These are phyloP conservation scores for Pseudochromis fuscus DNA, from an alignment of 2,797 vertebrate genomes.

Conservation along the genomic window DNA sequence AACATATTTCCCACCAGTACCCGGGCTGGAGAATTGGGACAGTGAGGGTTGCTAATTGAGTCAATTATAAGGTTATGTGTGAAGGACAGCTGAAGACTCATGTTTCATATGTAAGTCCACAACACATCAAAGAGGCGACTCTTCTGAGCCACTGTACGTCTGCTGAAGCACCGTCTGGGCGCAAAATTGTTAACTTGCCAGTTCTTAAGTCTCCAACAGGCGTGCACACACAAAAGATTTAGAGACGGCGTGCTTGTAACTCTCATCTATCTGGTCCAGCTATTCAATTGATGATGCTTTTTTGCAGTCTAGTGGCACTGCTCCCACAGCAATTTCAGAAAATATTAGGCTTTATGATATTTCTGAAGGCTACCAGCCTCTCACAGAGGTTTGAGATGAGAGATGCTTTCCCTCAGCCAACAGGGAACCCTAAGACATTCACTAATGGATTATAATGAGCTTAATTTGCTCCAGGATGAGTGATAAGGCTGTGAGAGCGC, in stretches of 20 bases:
- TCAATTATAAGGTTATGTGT: conserved; percentile 70
- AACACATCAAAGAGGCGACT: conserved; percentile 32
- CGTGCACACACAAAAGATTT: conserved; percentile 6
- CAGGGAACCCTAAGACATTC: conserved; percentile 68
- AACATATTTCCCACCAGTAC: conserved; percentile 74
- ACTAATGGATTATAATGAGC: conserved; percentile 80
- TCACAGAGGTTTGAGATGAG: conserved; percentile 66
- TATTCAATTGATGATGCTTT: conserved; percentile 28
- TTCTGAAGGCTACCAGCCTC: conserved; percentile 53
- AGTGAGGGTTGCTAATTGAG: conserved; percentile 71
- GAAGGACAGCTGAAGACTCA: conserved; percentile 61
- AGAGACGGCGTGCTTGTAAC: conserved; percentile 19
- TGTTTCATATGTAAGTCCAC: conserved; percentile 52
- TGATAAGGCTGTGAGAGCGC: conserved; percentile 71
- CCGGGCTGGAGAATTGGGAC: conserved; percentile 63
- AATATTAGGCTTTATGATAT: conserved; percentile 52
- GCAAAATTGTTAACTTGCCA: not conserved
- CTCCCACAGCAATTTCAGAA: conserved; percentile 38
- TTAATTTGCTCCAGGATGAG: conserved; percentile 76
- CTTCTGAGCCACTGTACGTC: conserved; percentile 3
- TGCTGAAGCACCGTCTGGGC: not conserved
- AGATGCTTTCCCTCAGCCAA: conserved; percentile 57
- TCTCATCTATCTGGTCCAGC: conserved; percentile 21
- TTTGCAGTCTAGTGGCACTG: conserved; percentile 34
- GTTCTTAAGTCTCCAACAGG: not conserved